Base-by-base conservation (phyloP, 2,888 invertebrate genomes). In the Drosophila nr. perissopoda region DNA sequence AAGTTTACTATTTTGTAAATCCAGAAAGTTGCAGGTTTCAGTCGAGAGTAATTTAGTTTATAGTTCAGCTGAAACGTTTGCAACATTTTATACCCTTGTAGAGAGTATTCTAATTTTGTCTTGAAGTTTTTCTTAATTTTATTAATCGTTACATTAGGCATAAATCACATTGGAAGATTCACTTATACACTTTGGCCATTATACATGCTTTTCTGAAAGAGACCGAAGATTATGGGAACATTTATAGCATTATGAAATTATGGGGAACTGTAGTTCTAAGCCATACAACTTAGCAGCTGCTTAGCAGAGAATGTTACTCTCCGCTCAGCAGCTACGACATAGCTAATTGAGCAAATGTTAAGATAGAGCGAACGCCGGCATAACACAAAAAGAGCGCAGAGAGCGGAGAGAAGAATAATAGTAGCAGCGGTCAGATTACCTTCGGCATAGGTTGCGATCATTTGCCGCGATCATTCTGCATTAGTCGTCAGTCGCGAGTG, bases 391-490 rank as follows among this genome's bases (percentile, higher is more conserved):
- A 36, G 34, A 29, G 21, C 21, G 8, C 29, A 13, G 25, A 48
- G 25, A 57, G 18, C n/a, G 29, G 4, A 18, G 16, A 33, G n/a
- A 10, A 16, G 21, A 42, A 18, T 13, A 18, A 27, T 13, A 38
- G 8, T 5, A 5, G 40, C 40, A 36, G 18, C 40, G 3, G 29
- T 10, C 42, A 38, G 27, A 27, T 42, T 49, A 10, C 29, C 11
- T 40, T 18, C 21, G 57, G 31, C 40, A n/a, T 52, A 31, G 25
- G 25, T 16, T 18, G 58, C 59, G 71, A 81, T 80, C 59, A 48
- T 11, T 48, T 40, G 38, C 33, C 31, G 36, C 33, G 57, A 29
- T 40, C 80, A 81, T 81, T 84, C 72, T 64, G 53, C 31, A 13
- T 36, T 64, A 56, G 21, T 66, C 48, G 57, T 36, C 29, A 40